phyloP scores from a whole-genome alignment of 2,888 invertebrate species.

The Limnephilus lunatus region DNA sequence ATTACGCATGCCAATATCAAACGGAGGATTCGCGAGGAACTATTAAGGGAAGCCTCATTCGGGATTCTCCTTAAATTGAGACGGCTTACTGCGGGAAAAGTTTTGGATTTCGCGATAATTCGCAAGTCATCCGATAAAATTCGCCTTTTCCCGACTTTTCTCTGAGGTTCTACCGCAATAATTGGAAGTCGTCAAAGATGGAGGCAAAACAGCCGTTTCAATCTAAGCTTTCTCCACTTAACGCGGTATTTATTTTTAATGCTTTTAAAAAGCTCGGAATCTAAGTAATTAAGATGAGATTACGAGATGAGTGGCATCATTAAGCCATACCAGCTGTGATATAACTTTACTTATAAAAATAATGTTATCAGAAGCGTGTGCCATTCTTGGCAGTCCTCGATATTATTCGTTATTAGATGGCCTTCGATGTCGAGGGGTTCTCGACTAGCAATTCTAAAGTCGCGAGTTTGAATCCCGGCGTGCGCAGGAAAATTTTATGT shows the following conservation, averaged over 20 bases:
- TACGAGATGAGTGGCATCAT: not conserved
- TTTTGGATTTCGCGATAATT: not conserved
- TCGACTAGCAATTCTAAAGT: too few relatives aligned
- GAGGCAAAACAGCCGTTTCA: not conserved
- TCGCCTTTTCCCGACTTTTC: not conserved
- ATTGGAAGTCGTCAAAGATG: not conserved
- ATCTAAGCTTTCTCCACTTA: not conserved
- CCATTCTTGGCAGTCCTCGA: too few relatives aligned
- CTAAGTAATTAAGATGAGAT: not conserved
- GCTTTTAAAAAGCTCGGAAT: not conserved
- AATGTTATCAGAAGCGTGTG: too few relatives aligned
- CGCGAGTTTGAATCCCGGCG: too few relatives aligned
- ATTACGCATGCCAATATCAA: not conserved
- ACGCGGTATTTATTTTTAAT: not conserved
- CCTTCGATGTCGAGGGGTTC: too few relatives aligned
- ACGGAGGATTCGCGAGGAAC: not conserved
- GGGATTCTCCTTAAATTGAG: not conserved
- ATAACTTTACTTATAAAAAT: not conserved
- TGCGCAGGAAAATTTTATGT: too few relatives aligned
- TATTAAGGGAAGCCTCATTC: not conserved
- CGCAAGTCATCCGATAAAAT: not conserved
- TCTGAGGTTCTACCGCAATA: not conserved
- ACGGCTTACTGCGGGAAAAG: not conserved
- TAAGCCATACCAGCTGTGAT: not conserved
- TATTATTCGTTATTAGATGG: too few relatives aligned